Base-by-base conservation (phyloP, 2,113 vertebrate genomes). In the Neotragus pygmaeus region DNA sequence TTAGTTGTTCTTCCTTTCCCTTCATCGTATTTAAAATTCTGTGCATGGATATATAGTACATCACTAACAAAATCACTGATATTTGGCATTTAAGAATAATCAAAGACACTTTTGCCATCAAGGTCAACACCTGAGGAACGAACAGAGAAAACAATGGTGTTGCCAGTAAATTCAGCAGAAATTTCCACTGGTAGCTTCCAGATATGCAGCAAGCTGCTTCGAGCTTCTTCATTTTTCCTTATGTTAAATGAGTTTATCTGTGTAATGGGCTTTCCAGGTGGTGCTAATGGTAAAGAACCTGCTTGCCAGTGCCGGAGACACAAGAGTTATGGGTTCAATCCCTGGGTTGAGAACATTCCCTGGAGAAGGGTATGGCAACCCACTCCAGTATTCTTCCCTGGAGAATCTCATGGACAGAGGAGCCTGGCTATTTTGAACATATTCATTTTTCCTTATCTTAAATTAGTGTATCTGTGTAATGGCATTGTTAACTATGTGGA, bases 131-230 rank as follows among this genome's bases (percentile, higher is more conserved):
- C 9, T 15, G 10, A 36, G 25, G 14, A 60, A 58, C 23, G 19
- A 58, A 14, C 12, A 16, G 33, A 49, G 25, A 30, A 28, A 47
- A 4, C 2, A 23, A 57, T 5, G 3, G 0, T 23, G 3, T 43
- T 13, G 27, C 11, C 49, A 3, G 7, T 57, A 58, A 51, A 7
- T 13, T 21, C 28, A 81, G 66, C 3, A 8, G 53, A 80, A 47
- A 45, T 14, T 30, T 33, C 86, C 13, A 17, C 55, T 75, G 12
- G 4, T 88, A n/a, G 27, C 62, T 87, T 70, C 14, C 19, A 45
- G 15, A 47, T 39, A 6, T 23, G 21, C 58, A 49, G 2, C 36
- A 49, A 58, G 28, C 30, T 60, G 2, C 6, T 28, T 25, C 12
- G 28, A 51, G 30, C 16, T n/a, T n/a, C 36, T 83, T 57, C 12